A percentile compares a stretch with the other conserved stretches of the same genome.
phyloP scores from a whole-genome alignment of 1,140 invertebrate species.

The Aphelenchoides fujianensis region DNA sequence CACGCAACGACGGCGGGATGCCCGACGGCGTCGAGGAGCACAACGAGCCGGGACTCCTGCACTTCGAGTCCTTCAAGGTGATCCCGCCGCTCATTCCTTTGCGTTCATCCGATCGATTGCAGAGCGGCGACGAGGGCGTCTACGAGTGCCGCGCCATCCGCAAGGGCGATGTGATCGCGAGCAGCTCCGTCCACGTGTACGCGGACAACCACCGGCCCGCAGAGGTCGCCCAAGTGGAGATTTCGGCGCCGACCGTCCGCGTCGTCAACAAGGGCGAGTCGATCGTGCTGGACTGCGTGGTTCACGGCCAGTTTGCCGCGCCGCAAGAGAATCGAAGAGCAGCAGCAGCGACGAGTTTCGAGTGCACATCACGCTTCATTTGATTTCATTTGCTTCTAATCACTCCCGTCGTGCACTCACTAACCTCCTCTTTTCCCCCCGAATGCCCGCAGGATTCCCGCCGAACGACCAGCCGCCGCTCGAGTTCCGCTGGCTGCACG shows the following conservation, averaged over 20 bases:
- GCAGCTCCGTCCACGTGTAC: conserved; percentile 44
- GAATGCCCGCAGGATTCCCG: too few species aligned
- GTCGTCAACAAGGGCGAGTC: conserved; percentile 61
- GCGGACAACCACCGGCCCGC: conserved; percentile 33
- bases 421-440: too few species aligned
- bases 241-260: conserved; percentile 53
- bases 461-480: too few species aligned
- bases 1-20: conserved; percentile 38
- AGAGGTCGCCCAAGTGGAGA: conserved; percentile 54
- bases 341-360: too few species aligned
- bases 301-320: conserved; percentile 51
- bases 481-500: conserved; percentile 40
- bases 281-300: conserved; percentile 59
- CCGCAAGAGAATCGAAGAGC: too few species aligned
- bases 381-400: too few species aligned
- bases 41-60: conserved; percentile 56
- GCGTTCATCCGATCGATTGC: background rate
- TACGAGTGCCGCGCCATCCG: conserved; percentile 60
- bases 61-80: conserved; percentile 58
- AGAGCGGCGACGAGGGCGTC: conserved; percentile 52
- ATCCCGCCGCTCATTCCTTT: background rate
- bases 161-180: conserved; percentile 57
- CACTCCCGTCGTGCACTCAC: too few species aligned
- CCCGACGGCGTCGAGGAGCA: conserved; percentile 57
- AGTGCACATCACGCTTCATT: too few species aligned